Conservation (phyloP, 2,888 invertebrate species). For the Drosophila fulvimacula region DNA sequence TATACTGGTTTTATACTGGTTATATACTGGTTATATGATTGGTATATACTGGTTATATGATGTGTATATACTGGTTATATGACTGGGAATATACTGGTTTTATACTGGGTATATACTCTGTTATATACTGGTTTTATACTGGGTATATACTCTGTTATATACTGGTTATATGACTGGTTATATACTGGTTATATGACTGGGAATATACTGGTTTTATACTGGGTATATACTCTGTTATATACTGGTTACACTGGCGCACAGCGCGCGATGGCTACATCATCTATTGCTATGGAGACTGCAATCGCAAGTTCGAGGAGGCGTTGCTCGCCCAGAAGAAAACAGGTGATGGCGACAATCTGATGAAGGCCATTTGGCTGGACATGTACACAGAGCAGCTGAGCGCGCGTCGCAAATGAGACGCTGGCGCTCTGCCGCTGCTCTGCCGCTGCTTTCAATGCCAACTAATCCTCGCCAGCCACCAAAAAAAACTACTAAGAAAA, state of each 20-base stretch:
- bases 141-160: no score
- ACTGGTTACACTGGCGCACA: slow-evolving; percentile 27
- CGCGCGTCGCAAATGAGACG: slow-evolving; percentile 67
- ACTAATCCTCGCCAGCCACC: slow-evolving; percentile 25
- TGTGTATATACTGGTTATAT: no score
- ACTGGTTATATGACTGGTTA: no score
- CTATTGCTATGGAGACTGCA: slow-evolving; percentile 85
- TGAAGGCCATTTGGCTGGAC: slow-evolving; percentile 85
- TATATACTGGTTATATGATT: no score
- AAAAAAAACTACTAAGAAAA: slow-evolving; percentile 8
- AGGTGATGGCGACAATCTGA: slow-evolving; percentile 85
- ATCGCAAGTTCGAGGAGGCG: slow-evolving; percentile 85
- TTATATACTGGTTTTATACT: no score
- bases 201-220: background rate
- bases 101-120: no score
- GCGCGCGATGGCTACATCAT: slow-evolving; percentile 85
- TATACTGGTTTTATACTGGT: no score
- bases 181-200: no score
- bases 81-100: no score
- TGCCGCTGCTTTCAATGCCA: slow-evolving; percentile 19
- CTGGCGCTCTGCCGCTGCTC: background rate
- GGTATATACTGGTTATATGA: no score
- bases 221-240: background rate
- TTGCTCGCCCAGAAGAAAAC: slow-evolving; percentile 84
- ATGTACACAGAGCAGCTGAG: slow-evolving; percentile 85